These are phyloP conservation scores for Terrapene triunguis DNA, from an alignment of 2,113 vertebrate genomes.

Conservation along the genomic window DNA sequence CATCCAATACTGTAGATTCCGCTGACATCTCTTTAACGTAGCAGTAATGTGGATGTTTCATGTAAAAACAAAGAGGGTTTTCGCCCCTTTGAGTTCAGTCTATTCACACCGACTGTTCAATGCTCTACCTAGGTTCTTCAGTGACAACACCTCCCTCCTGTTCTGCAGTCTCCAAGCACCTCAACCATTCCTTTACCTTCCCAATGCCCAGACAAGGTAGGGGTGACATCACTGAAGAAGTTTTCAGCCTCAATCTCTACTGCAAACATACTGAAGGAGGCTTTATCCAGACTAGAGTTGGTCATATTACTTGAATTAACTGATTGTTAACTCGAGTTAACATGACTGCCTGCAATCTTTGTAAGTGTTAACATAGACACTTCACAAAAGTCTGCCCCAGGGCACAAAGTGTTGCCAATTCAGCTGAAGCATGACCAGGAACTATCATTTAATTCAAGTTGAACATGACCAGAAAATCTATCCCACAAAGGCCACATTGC, in stretches of 20 bases:
- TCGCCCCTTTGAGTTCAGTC: background rate
- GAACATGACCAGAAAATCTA: background rate
- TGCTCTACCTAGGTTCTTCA: background rate
- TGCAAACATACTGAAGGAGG: background rate
- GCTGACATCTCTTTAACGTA: background rate
- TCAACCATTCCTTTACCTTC: background rate
- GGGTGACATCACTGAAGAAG: background rate
- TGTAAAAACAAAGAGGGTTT: background rate
- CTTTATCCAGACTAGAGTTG: background rate
- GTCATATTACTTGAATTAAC: fast-evolving
- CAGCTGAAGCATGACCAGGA: background rate
- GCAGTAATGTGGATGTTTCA: background rate
- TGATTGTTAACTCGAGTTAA: background rate
- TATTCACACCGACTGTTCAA: background rate
- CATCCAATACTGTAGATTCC: background rate
- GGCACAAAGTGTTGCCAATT: background rate
- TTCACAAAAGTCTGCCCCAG: background rate
- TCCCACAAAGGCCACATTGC: too few species aligned
- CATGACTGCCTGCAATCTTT: background rate
- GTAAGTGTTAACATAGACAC: background rate
- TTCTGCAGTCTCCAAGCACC: background rate
- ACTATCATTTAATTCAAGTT: background rate
- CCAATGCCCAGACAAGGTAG: background rate
- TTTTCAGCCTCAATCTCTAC: background rate
- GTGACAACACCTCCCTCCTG: background rate